phyloP scores from a whole-genome alignment of 2,113 vertebrate species.

The Peromyscus polionotus region DNA sequence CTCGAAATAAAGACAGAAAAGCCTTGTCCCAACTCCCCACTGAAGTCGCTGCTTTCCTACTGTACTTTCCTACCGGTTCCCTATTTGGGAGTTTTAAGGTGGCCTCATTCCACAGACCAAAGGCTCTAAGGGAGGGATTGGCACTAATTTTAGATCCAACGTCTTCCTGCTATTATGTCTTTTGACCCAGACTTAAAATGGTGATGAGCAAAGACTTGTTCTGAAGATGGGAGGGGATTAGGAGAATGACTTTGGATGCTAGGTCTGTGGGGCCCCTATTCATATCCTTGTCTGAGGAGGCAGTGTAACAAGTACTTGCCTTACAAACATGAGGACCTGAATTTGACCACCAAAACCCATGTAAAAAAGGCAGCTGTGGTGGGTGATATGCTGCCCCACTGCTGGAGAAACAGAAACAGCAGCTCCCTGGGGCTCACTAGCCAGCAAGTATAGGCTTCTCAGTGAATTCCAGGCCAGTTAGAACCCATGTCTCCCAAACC shows the following conservation, averaged over 20 bases:
- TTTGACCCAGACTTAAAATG: background rate
- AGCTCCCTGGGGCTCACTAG: background rate
- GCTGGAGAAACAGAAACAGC: background rate
- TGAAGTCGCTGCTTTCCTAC: background rate
- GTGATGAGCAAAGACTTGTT: background rate
- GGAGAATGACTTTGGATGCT: background rate
- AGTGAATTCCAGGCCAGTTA: background rate
- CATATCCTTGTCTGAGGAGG: background rate
- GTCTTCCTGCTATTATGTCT: background rate
- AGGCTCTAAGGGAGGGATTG: background rate
- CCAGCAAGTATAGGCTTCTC: background rate
- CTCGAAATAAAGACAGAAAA: background rate
- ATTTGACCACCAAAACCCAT: background rate
- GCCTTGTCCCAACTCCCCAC: background rate
- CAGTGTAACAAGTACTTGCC: background rate
- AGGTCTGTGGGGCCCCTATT: background rate
- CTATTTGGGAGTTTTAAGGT: background rate
- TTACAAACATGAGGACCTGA: background rate
- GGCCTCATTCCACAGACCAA: background rate
- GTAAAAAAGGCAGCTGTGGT: too few relatives aligned
- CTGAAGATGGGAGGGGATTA: background rate
- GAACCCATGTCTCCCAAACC: background rate
- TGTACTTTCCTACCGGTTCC: background rate
- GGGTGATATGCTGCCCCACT: too few relatives aligned
- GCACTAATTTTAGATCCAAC: conserved; percentile 17